Evolutionary conservation across 2,113 vertebrate species (phyloP).

Genomic region (Tapirus terrestris): DNA sequence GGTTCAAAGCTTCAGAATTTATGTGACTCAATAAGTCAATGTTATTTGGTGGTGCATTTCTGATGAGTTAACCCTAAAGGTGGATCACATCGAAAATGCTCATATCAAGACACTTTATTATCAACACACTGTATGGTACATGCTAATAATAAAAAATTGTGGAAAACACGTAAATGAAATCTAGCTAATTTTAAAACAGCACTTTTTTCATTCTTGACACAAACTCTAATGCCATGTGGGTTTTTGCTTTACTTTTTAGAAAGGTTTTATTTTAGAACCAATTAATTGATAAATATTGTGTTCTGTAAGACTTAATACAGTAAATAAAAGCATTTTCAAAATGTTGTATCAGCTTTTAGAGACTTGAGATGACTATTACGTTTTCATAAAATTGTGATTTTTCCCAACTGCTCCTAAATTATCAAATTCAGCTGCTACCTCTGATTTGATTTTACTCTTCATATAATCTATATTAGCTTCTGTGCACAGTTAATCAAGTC

Average conservation of each 20-base stretch:
- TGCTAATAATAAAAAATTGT: background rate
- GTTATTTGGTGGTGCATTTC: background rate
- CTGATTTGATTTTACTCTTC: constrained; percentile 8
- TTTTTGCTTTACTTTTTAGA: constrained; percentile 49
- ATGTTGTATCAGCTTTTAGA: background rate
- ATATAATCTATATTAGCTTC: background rate
- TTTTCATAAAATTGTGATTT: constrained; percentile 49
- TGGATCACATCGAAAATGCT: background rate
- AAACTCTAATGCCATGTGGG: background rate
- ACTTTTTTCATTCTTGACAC: background rate
- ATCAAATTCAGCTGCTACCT: constrained; percentile 1
- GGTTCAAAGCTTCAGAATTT: constrained; percentile 36
- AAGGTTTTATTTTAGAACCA: constrained; percentile 28
- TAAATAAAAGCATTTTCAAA: constrained; percentile 30
- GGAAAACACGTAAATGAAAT: constrained; percentile 20
- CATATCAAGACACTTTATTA: background rate
- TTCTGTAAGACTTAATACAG: background rate
- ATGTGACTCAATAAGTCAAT: background rate
- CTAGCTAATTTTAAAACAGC: background rate
- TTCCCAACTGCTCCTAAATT: background rate
- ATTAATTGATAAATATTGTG: background rate
- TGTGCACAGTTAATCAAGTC: background rate
- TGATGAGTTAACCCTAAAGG: background rate
- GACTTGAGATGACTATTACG: background rate
- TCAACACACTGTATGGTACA: background rate